phyloP scores from a whole-genome alignment of 2,113 vertebrate genomes.

The Sprattus sprattus region DNA sequence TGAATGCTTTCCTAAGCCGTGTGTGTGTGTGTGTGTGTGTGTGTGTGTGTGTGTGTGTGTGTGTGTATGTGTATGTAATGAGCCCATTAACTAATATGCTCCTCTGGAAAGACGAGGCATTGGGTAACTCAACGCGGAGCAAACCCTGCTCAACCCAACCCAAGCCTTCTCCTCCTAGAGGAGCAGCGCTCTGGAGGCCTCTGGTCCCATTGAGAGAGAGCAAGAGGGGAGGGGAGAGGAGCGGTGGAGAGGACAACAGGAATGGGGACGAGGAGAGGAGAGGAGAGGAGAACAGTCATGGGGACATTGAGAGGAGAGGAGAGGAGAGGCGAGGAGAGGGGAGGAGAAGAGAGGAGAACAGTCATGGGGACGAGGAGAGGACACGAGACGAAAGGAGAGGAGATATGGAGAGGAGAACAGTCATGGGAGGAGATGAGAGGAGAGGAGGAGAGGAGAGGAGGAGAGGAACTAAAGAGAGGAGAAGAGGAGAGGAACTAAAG shows the following conservation, averaged over 20 bases:
- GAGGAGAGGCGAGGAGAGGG: not conserved
- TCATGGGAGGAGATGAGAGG: not conserved
- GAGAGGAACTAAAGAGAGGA: not conserved
- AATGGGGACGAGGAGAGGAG: not conserved
- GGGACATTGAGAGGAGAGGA: not conserved
- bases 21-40: no score
- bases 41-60: no score
- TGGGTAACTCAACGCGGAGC: slow-evolving; percentile 1
- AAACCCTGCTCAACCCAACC: not conserved
- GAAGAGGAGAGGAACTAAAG: not conserved
- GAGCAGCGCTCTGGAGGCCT: not conserved
- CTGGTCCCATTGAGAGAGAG: not conserved
- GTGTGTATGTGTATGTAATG: no score
- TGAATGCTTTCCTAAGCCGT: not conserved
- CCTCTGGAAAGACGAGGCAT: not conserved
- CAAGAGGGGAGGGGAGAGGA: no score
- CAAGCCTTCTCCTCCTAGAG: not conserved
- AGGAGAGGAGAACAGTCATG: not conserved
- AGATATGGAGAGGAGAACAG: not conserved
- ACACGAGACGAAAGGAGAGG: not conserved
- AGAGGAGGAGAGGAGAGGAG: not conserved
- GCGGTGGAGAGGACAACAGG: not conserved
- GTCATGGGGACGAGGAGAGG: not conserved
- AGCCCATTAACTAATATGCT: slow-evolving; percentile 12
- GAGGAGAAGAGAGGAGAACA: not conserved